phyloP scores from a whole-genome alignment of 2,888 invertebrate species.

The Platycheirus albimanus region DNA sequence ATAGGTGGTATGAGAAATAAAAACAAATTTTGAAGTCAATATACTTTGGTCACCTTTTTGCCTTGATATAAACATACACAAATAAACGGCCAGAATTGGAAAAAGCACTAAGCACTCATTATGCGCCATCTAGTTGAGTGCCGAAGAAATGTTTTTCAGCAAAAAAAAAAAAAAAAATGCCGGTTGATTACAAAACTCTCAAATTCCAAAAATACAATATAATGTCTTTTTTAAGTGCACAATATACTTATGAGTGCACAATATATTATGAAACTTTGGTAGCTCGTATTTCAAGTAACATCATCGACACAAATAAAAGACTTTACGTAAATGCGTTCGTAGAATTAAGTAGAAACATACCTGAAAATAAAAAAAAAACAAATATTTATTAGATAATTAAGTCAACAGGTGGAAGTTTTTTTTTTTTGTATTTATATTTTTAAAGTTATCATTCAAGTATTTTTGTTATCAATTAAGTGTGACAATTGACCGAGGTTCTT shows the following conservation, averaged over 20 bases:
- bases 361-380: constrained; percentile 25
- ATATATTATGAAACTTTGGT: no score
- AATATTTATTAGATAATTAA: constrained; percentile 15
- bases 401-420: constrained; percentile 23
- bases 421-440: constrained; percentile 1
- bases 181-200: not conserved
- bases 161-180: no score
- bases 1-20: not conserved
- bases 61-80: constrained; percentile 50
- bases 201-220: constrained; percentile 13
- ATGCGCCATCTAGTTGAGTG: not conserved
- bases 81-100: constrained; percentile 20
- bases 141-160: not conserved
- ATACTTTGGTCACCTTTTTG: constrained; percentile 65
- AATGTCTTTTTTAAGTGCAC: constrained; percentile 20
- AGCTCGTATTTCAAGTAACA: no score
- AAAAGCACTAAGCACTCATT: not conserved
- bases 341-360: not conserved
- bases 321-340: not conserved
- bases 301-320: constrained; percentile 12
- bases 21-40: constrained; percentile 59
- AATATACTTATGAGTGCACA: no score
- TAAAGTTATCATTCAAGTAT: constrained; percentile 3
- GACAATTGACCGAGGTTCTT: constrained; percentile 25
- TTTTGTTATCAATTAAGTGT: constrained; percentile 26